These are phyloP conservation scores for Leptoclinus maculatus DNA, from an alignment of 2,797 vertebrate genomes.

Conservation along the genomic window DNA sequence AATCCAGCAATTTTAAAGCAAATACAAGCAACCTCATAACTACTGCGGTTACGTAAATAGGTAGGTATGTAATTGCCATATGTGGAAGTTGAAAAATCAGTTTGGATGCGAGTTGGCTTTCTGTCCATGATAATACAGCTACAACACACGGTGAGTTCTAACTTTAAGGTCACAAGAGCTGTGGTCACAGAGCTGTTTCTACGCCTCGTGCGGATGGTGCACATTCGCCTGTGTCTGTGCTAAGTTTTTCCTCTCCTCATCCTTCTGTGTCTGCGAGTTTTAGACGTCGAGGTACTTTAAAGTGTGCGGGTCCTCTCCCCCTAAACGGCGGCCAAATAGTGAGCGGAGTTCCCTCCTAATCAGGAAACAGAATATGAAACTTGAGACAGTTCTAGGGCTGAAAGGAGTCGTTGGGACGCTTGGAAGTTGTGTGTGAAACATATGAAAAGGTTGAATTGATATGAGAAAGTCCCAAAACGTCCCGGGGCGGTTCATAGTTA, in stretches of 20 bases:
- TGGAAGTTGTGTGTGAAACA: too few species aligned
- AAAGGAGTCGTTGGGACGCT: too few species aligned
- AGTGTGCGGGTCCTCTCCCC: background rate
- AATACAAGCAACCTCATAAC: slow-evolving; percentile 14
- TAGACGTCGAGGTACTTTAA: background rate
- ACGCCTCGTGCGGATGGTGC: background rate
- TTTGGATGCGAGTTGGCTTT: background rate
- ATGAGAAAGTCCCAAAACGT: too few species aligned
- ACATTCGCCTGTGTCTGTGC: background rate
- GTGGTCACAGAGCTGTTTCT: background rate
- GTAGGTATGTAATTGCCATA: background rate
- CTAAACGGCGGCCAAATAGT: background rate
- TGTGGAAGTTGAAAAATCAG: slow-evolving; percentile 20
- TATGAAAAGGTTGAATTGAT: too few species aligned
- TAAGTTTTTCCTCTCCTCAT: background rate
- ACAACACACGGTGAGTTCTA: background rate
- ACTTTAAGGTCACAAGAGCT: too few species aligned
- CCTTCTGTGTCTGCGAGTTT: background rate
- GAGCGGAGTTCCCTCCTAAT: background rate
- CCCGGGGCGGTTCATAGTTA: background rate
- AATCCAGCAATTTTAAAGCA: background rate
- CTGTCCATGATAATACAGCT: background rate
- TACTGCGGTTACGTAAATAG: slow-evolving; percentile 9
- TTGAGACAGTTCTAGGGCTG: too few species aligned
- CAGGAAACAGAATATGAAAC: background rate